Evolutionary conservation across 2,113 vertebrate genomes (phyloP).

Genomic region (Setophaga kirtlandii): DNA sequence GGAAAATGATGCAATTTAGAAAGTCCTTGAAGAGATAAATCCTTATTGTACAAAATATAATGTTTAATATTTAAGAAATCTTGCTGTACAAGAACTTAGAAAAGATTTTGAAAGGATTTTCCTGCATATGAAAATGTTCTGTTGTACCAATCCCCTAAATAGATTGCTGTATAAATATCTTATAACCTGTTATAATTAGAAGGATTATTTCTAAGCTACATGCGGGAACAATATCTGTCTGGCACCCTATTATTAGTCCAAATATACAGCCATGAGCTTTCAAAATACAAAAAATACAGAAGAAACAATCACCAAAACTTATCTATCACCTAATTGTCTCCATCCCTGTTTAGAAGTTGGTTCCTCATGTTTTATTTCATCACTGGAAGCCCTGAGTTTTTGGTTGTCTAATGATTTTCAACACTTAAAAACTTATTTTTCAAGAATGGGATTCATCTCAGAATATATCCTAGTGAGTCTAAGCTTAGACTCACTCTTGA

Average conservation of each 20-base stretch:
- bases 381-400: background rate
- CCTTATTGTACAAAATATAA: background rate
- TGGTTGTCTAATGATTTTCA: background rate
- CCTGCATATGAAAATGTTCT: background rate
- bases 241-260: background rate
- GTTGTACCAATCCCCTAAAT: background rate
- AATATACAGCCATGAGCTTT: background rate
- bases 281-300: background rate
- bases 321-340: background rate
- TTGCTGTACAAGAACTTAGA: background rate
- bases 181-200: background rate
- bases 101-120: background rate
- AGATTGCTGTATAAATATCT: background rate
- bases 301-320: background rate
- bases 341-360: background rate
- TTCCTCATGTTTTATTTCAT: background rate
- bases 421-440: background rate
- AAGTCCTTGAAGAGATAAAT: background rate
- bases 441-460: background rate
- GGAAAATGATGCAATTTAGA: background rate
- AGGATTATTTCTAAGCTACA: background rate
- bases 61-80: background rate
- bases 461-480: background rate
- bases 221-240: background rate
- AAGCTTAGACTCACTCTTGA: background rate